Percentiles rank a stretch among this genome's conserved stretches.
Evolutionary conservation across 1,140 invertebrate genomes (phyloP).

Genomic region (Triops longicaudatus): DNA sequence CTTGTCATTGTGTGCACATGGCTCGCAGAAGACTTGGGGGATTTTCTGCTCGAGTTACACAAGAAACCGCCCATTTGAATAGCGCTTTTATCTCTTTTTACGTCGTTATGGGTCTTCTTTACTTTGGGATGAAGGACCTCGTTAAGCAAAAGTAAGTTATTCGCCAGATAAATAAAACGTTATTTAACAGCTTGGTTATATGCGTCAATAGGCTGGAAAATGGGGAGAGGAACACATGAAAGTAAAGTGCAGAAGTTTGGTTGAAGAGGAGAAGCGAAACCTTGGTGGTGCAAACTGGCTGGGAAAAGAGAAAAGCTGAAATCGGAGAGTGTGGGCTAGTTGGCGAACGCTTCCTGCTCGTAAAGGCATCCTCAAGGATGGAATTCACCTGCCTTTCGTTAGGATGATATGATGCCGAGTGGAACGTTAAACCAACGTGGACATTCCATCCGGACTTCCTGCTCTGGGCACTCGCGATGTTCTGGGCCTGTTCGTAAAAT

Average conservation of each 20-base stretch:
- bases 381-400: conserved; percentile 11
- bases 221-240: too few species aligned
- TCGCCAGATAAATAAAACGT: too few species aligned
- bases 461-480: background rate
- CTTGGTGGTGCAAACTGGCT: background rate
- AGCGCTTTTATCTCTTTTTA: too few species aligned
- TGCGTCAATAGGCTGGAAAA: too few species aligned
- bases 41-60: background rate
- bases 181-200: too few species aligned
- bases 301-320: background rate
- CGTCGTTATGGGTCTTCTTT: too few species aligned
- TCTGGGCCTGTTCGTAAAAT: background rate
- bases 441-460: conserved; percentile 14
- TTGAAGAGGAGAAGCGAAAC: background rate
- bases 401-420: background rate
- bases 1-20: conserved; percentile 3
- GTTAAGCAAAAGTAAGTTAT: too few species aligned
- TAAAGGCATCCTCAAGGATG: background rate
- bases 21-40: background rate
- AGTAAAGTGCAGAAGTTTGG: background rate
- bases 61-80: background rate
- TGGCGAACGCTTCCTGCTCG: background rate
- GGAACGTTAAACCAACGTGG: conserved; percentile 14
- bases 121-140: too few species aligned
- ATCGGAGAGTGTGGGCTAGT: background rate